These are phyloP conservation scores for Drosophila persimilis DNA, from an alignment of 1,140 invertebrate genomes.

Conservation along the genomic window DNA sequence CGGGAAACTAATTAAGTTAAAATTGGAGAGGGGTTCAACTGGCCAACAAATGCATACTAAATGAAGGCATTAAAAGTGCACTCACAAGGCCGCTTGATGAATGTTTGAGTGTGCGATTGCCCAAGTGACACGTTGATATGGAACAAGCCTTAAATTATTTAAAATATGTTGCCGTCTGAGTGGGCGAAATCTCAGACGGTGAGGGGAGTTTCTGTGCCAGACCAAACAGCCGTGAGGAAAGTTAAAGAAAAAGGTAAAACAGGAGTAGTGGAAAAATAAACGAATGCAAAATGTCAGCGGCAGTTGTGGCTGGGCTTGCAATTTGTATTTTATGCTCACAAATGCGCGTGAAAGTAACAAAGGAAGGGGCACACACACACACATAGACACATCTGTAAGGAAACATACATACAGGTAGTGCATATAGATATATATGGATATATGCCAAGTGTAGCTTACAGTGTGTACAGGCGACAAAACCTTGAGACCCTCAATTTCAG, in stretches of 20 bases:
- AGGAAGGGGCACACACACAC: slow-evolving; percentile 18
- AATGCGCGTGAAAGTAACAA: slow-evolving; percentile 49
- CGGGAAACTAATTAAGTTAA: slow-evolving; percentile 61
- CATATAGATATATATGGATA: slow-evolving; percentile 1
- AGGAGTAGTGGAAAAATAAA: slow-evolving; percentile 16
- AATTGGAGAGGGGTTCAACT: not conserved
- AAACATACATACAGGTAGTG: no score
- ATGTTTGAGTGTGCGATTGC: slow-evolving; percentile 3
- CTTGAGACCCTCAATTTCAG: slow-evolving; percentile 53
- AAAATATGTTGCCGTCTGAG: slow-evolving; percentile 1
- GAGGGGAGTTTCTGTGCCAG: not conserved
- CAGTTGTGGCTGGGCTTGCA: slow-evolving; percentile 28
- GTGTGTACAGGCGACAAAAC: slow-evolving; percentile 25
- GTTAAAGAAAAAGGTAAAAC: not conserved
- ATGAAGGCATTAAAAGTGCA: slow-evolving; percentile 15
- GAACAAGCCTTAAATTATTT: slow-evolving; percentile 24
- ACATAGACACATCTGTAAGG: slow-evolving; percentile 2
- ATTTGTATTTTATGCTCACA: slow-evolving; percentile 50
- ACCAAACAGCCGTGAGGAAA: no score
- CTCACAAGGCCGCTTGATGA: slow-evolving; percentile 10
- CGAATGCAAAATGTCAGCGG: slow-evolving; percentile 40
- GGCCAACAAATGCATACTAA: slow-evolving; percentile 9
- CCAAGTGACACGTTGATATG: not conserved
- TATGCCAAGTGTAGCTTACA: slow-evolving; percentile 43
- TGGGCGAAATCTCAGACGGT: no score